A percentile compares a stretch with the other conserved stretches of the same genome.
Evolutionary conservation across 2,888 invertebrate species (phyloP).

Genomic region (Thumatha senex): DNA sequence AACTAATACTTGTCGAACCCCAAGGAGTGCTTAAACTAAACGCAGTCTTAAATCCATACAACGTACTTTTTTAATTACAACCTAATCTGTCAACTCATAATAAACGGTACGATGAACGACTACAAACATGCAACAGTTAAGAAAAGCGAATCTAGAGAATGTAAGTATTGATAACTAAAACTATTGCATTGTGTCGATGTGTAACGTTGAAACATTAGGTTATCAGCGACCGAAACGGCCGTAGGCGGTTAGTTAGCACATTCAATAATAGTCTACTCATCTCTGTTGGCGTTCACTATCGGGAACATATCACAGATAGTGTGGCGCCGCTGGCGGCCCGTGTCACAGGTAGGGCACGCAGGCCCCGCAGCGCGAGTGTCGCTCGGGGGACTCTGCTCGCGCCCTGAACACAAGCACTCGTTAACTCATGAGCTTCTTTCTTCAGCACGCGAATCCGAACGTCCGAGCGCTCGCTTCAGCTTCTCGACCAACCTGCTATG

Average conservation of each 20-base stretch:
- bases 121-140: constrained; percentile 63
- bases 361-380: constrained; percentile 69
- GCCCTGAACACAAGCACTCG: constrained; percentile 79
- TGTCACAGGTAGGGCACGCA: constrained; percentile 79
- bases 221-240: constrained; percentile 41
- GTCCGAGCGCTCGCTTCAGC: constrained; percentile 87
- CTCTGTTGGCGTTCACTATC: constrained; percentile 63
- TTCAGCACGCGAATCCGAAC: constrained; percentile 76
- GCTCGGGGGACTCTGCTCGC: constrained; percentile 73
- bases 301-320: constrained; percentile 73
- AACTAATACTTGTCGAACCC: constrained; percentile 39
- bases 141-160: constrained; percentile 45
- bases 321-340: constrained; percentile 49
- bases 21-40: constrained; percentile 61
- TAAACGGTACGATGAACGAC: constrained; percentile 35
- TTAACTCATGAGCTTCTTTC: constrained; percentile 83
- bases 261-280: constrained; percentile 62
- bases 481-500: constrained; percentile 92
- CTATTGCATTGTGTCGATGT: constrained; percentile 51
- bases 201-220: constrained; percentile 43
- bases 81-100: constrained; percentile 55
- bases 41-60: constrained; percentile 76
- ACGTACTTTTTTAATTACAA: constrained; percentile 58
- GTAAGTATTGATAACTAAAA: constrained; percentile 45
- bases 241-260: constrained; percentile 65